Evolutionary conservation across 2,113 vertebrate species (phyloP), one percentile per base, ranked within the genome.

Genomic region (Sisor rabdophorus): DNA sequence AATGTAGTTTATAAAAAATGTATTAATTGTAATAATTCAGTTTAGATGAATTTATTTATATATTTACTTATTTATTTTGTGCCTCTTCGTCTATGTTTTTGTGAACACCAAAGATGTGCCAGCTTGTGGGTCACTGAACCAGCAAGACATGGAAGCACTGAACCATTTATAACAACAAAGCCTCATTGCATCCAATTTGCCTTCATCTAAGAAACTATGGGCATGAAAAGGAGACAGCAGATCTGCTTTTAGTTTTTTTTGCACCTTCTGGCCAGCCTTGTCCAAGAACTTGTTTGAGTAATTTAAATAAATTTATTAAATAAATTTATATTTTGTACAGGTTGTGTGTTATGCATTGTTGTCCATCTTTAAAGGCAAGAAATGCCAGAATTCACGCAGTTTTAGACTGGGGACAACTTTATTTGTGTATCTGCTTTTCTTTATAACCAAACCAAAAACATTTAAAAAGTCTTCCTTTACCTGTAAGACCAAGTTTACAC

Each of bases 141-240:
- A 67, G 40, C 63, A 47, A 47, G 63, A 24, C 40, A 26, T 48
- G 20, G n/a, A 67, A 48, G n/a, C 63, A 67, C 40, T 67, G 63
- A 47, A 47, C n/a, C 63, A 48, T 36, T 24, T 47, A 47, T n/a
- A 67, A 26, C n/a, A 67, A 67, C 32, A 44, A 64, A 47, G 63
- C 40, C 16, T 67, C 63, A 67, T 67, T 47, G 63, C 11, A 67
- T 48, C n/a, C 36, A 67, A 67, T 67, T 67, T 16, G 36, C n/a
- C 63, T 67, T 32, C 32, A 64, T 64, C 40, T 44, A 40, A 47
- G 12, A 67, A 67, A 67, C 40, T n/a, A 16, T 13, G 2, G 61
- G 32, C 61, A 22, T 64, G 32, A 44, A 64, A 47, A 67, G 63
- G 63, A 47, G 36, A 67, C 36, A 22, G 63, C 20, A 26, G 22